phyloP scores from a whole-genome alignment of 2,113 vertebrate species.

The Austrofundulus limnaeus region DNA sequence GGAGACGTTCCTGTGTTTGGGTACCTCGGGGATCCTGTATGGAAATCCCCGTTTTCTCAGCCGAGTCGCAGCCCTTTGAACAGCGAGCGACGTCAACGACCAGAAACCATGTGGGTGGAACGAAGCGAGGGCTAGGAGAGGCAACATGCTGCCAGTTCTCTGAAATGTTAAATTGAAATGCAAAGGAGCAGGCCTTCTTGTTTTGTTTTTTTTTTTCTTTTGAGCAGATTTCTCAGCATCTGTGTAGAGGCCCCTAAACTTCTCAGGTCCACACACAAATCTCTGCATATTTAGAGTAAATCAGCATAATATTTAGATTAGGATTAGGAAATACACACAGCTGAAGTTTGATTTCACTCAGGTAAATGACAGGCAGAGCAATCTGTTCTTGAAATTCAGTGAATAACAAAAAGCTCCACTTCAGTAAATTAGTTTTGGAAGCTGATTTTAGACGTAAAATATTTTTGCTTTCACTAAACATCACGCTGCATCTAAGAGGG shows the following conservation, averaged over 20 bases:
- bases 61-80: slow-evolving; percentile 73
- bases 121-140: slow-evolving; percentile 72
- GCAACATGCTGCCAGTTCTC: slow-evolving; percentile 79
- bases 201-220: slow-evolving; percentile 28
- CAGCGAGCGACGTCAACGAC: slow-evolving; percentile 62
- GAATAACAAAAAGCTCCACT: slow-evolving; percentile 18
- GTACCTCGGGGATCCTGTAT: slow-evolving; percentile 69
- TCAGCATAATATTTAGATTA: slow-evolving; percentile 68
- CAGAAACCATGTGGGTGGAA: slow-evolving; percentile 74
- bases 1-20: slow-evolving; percentile 50
- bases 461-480: not conserved
- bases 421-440: slow-evolving; percentile 12
- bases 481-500: too few species aligned
- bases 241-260: slow-evolving; percentile 75
- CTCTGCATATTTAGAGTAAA: slow-evolving; percentile 71
- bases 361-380: slow-evolving; percentile 39
- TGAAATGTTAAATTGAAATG: slow-evolving; percentile 84
- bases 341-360: slow-evolving; percentile 48
- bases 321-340: slow-evolving; percentile 55
- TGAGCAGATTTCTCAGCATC: slow-evolving; percentile 79
- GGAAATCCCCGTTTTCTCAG: slow-evolving; percentile 74
- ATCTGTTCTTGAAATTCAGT: slow-evolving; percentile 33
- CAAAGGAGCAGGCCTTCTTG: slow-evolving; percentile 78
- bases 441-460: slow-evolving; percentile 1
- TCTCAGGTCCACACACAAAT: slow-evolving; percentile 62